phyloP scores from a whole-genome alignment of 2,113 vertebrate genomes.

The Spermophilus dauricus region DNA sequence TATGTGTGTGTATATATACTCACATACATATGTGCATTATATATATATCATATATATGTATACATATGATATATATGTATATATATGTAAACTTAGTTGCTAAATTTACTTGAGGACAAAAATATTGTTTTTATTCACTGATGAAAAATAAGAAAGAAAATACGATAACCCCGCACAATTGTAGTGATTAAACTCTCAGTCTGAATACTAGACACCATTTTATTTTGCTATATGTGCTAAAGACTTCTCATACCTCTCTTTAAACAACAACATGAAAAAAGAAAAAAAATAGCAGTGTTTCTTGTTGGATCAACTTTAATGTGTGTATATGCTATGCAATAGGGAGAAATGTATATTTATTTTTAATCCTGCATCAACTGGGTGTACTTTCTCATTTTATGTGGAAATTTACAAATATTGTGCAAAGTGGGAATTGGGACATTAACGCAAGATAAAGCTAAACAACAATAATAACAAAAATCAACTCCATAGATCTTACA shows the following conservation, averaged over 20 bases:
- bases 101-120: neutral
- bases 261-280: neutral
- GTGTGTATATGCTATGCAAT: neutral
- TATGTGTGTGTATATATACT: too few relatives aligned
- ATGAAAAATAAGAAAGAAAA: slow-evolving; percentile 36
- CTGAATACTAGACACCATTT: neutral
- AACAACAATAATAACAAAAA: neutral
- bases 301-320: neutral
- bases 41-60: neutral
- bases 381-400: neutral
- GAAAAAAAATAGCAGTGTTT: neutral
- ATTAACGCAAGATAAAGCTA: neutral
- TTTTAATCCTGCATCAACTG: neutral
- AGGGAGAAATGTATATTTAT: neutral
- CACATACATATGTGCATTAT: too few relatives aligned
- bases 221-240: neutral
- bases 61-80: neutral
- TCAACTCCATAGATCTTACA: neutral
- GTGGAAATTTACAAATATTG: slow-evolving; percentile 23
- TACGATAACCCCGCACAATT: neutral
- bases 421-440: neutral
- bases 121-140: slow-evolving; percentile 17
- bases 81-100: neutral
- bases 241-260: neutral
- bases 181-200: neutral